A percentile compares a stretch with the other conserved stretches of the same genome.
These are phyloP conservation scores for Zosterops lateralis DNA, from an alignment of 2,113 vertebrate species.

Conservation along the genomic window DNA sequence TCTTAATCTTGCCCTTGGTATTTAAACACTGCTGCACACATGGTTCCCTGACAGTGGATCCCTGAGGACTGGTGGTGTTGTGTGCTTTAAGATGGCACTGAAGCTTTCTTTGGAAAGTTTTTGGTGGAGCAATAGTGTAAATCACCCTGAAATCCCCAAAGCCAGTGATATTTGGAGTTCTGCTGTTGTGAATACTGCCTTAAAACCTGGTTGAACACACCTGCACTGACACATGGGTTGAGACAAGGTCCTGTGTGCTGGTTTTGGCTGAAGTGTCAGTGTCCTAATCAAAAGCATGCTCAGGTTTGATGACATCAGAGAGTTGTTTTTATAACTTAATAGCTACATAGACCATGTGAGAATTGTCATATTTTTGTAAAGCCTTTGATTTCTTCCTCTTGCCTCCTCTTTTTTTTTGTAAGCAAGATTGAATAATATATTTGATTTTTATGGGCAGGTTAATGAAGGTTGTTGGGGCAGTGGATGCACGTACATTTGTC, in stretches of 20 bases:
- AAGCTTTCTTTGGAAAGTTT: neutral
- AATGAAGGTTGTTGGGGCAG: neutral
- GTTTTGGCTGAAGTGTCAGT: neutral
- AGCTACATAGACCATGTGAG: neutral
- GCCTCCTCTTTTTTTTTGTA: neutral
- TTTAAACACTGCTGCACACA: neutral
- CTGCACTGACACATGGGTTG: neutral
- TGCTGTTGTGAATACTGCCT: neutral
- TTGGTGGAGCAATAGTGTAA: neutral
- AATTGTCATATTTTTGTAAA: neutral
- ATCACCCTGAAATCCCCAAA: neutral
- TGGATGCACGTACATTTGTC: neutral
- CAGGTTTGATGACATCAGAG: neutral
- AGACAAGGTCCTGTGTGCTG: neutral
- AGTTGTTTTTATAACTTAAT: neutral
- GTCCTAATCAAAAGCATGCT: neutral
- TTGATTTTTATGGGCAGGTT: neutral
- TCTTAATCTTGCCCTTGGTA: neutral
- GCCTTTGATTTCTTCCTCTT: neutral
- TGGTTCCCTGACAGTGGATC: neutral
- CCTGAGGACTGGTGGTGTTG: neutral
- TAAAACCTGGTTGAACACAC: neutral
- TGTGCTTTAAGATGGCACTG: neutral
- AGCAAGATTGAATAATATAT: neutral
- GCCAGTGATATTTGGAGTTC: neutral